A percentile compares a stretch with the other conserved stretches of the same genome.
Evolutionary conservation across 2,113 vertebrate genomes (phyloP).

Genomic region (human (Homo sapiens)): GRCh38 chr9:24084501-24085000

Average conservation of each 20-base stretch:
- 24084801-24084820: not conserved
- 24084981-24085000: not conserved
- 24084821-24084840: not conserved
- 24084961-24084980: not conserved
- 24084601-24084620: not conserved
- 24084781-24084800: not conserved
- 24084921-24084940: conserved; percentile 18
- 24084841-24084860: not conserved
- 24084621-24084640: not conserved
- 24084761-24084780: not conserved
- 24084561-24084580: not conserved
- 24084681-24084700: not conserved
- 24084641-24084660: not conserved
- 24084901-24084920: conserved; percentile 31
- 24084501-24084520: not conserved
- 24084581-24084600: not conserved
- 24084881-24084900: conserved; percentile 52
- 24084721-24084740: not conserved
- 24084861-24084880: not conserved
- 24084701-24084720: not conserved
- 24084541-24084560: not conserved
- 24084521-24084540: conserved; percentile 42
- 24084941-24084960: not conserved
- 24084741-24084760: not conserved
- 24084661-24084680: not conserved